These are phyloP conservation scores for Delichon dasypus DNA, from an alignment of 2,797 vertebrate genomes.

Conservation along the genomic window DNA sequence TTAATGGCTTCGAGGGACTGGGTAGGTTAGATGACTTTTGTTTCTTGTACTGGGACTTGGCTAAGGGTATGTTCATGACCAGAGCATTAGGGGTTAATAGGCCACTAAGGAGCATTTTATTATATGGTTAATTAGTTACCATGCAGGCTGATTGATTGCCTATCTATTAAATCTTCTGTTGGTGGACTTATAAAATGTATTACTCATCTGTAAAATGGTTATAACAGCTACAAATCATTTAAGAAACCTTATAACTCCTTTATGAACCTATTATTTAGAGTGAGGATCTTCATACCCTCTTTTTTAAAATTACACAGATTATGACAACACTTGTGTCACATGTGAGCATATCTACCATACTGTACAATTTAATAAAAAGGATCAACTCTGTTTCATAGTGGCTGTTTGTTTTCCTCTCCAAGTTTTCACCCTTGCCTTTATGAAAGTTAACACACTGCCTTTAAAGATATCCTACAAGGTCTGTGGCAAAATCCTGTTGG, in stretches of 20 bases:
- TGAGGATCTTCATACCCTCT: not conserved
- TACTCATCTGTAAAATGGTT: slow-evolving; percentile 6
- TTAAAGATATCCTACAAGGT: not conserved
- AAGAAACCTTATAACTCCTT: not conserved
- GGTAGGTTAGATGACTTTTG: not conserved
- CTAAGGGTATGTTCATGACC: not conserved
- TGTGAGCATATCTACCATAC: not conserved
- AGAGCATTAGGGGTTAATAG: not conserved
- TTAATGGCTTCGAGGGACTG: accelerated
- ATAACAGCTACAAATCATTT: slow-evolving; percentile 9
- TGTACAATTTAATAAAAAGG: not conserved
- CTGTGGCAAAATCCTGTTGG: not conserved
- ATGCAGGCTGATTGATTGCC: slow-evolving; percentile 3
- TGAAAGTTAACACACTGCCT: not conserved
- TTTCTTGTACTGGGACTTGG: not conserved
- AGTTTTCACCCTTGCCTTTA: not conserved
- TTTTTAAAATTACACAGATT: not conserved
- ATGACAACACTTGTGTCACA: not conserved
- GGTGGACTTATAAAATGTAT: not conserved
- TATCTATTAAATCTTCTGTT: slow-evolving; percentile 21
- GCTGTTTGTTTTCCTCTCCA: not conserved
- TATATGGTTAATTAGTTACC: not conserved
- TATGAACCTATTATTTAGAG: not conserved
- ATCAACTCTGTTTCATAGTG: not conserved
- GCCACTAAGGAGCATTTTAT: not conserved